Evolutionary conservation across 2,797 vertebrate genomes (phyloP), one percentile per base, ranked within the genome.

Genomic region (Urocyon cinereoargenteus): DNA sequence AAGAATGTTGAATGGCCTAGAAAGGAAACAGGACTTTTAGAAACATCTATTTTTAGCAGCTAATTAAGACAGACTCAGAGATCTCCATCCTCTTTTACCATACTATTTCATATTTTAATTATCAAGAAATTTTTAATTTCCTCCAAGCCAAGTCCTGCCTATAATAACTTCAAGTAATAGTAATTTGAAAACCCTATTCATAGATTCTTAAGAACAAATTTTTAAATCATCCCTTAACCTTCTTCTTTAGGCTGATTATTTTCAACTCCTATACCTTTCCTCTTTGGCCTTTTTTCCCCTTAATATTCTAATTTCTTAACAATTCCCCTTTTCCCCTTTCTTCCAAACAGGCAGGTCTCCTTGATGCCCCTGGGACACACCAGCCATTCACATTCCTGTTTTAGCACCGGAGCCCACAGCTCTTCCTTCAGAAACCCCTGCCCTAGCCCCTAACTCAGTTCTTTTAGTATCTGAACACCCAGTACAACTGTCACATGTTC

Each of bases 41-140:
- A 86, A 87, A 57, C 62, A 34, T 68, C 95, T 97, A 96, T 96
- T 97, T 97, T 97, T 97, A 97, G 92, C 53, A 45, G 45, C 94
- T 97, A 86, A 97, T 98, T 97, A 97, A 96, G 90, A 77, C 88
- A 49, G 36, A 79, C 90, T 93, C 77, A 4, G 86, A 93, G 75
- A 86, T 87, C 61, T 70, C 78, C 34, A 51, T 79, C 55, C 75
- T 96, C 75, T 78, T 77, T 49, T 73, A 91, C 51, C 96, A 49
- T 61, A 79, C 36, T 64, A 81, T 87, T 93, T 96, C 84, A 94
- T 86, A 90, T 88, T 97, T 95, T 97, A 94, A 95, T 98, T 97
- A 96, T 97, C 77, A 90, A 62, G 87, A 90, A 95, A 93, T 73
- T 70, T 93, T 94, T 93, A 34, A 93, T 90, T 92, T 91, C 87